Evolutionary conservation across 2,797 vertebrate genomes (phyloP).

Genomic region (Phoxinus dragarum): DNA sequence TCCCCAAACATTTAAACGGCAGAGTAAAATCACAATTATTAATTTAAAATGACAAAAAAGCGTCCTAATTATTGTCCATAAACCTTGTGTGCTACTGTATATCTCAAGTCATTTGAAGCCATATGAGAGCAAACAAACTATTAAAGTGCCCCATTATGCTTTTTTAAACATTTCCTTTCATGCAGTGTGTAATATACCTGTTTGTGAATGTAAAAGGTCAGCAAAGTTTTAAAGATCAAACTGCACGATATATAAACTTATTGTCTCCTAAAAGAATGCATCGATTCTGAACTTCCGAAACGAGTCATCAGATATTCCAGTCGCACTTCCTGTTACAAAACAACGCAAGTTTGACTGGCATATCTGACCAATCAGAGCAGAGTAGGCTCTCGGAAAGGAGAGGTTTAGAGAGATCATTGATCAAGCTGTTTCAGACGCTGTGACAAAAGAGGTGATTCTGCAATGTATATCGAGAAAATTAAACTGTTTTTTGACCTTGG

Average conservation of each 20-base stretch:
- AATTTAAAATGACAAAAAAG: not conserved
- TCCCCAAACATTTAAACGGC: not conserved
- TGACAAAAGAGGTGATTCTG: not conserved
- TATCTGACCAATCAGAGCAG: not conserved
- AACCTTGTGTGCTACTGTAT: not conserved
- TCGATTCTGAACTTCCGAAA: not conserved
- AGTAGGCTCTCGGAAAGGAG: not conserved
- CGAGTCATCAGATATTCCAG: not conserved
- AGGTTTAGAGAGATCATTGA: not conserved
- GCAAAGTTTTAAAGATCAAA: not conserved
- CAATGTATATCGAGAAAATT: not conserved
- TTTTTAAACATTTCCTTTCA: not conserved
- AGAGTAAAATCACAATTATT: not conserved
- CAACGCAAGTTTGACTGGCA: not conserved
- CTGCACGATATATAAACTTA: not conserved
- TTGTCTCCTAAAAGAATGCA: not conserved
- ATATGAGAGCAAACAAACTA: not conserved
- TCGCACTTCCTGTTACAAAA: not conserved
- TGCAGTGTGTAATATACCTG: not conserved
- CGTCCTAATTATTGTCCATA: not conserved
- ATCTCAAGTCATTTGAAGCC: not conserved
- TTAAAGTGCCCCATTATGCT: not conserved
- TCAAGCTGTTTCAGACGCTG: not conserved
- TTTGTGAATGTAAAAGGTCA: not conserved
- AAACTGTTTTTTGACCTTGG: not conserved